Evolutionary conservation across 2,113 vertebrate species (phyloP).

Genomic region (Lipophrys pholis): DNA sequence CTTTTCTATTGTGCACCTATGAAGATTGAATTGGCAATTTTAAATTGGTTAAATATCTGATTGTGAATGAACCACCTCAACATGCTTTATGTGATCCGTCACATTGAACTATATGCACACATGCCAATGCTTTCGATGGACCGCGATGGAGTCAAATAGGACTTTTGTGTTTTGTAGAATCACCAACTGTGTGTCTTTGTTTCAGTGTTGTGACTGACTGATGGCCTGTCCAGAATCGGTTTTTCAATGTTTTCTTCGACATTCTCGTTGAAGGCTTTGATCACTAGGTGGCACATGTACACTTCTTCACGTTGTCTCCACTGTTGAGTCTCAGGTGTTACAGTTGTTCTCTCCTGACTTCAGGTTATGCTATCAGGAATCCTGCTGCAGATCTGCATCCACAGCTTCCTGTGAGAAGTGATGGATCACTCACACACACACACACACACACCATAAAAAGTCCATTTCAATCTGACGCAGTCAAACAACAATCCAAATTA

Average conservation of each 20-base stretch:
- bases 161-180: too few relatives aligned
- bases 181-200: too few relatives aligned
- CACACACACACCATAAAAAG: neutral
- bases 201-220: neutral
- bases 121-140: too few relatives aligned
- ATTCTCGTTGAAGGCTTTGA: neutral
- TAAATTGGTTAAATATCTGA: too few relatives aligned
- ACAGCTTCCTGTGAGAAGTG: neutral
- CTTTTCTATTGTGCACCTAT: too few relatives aligned
- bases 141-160: too few relatives aligned
- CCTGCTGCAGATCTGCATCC: neutral
- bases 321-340: neutral
- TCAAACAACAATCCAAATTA: slow-evolving; percentile 61
- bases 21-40: too few relatives aligned
- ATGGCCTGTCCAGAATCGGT: neutral
- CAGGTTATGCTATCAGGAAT: too few relatives aligned
- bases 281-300: slow-evolving; percentile 12
- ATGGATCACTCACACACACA: neutral
- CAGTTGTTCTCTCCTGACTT: neutral
- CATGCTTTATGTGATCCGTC: too few relatives aligned
- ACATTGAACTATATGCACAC: too few relatives aligned
- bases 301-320: neutral
- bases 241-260: neutral
- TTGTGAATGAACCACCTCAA: too few relatives aligned
- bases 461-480: slow-evolving; percentile 3